phyloP scores from a whole-genome alignment of 2,797 vertebrate genomes.

The Gadopsis marmoratus region DNA sequence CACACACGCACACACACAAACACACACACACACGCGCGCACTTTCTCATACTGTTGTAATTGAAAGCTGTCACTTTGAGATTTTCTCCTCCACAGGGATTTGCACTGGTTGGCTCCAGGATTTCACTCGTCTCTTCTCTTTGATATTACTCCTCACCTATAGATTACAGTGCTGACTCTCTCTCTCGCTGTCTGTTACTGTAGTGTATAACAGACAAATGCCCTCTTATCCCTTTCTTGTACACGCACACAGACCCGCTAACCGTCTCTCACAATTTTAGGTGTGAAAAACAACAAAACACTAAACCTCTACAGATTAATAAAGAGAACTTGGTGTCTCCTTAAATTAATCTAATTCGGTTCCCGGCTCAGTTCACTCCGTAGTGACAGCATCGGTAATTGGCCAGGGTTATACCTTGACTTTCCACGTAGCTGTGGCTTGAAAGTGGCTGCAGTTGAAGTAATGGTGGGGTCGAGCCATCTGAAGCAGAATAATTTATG shows the following conservation, averaged over 20 bases:
- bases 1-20: constrained; percentile 14
- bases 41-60: constrained; percentile 58
- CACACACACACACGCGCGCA: constrained; percentile 15
- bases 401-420: constrained; percentile 23
- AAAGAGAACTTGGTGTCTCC: constrained; percentile 13
- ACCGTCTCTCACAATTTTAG: constrained; percentile 6
- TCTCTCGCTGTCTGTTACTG: constrained; percentile 23
- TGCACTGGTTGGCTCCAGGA: constrained; percentile 62
- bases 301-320: constrained; percentile 5
- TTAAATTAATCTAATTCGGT: constrained; percentile 38
- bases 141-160: constrained; percentile 66
- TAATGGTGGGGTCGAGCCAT: constrained; percentile 23
- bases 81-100: constrained; percentile 68
- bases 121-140: constrained; percentile 63
- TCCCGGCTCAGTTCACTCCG: constrained; percentile 10
- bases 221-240: background rate
- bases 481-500: constrained; percentile 41
- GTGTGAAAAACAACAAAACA: constrained; percentile 28
- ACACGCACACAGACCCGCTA: background rate
- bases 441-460: constrained; percentile 35
- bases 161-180: constrained; percentile 54
- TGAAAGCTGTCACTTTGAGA: constrained; percentile 76
- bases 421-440: constrained; percentile 21
- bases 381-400: constrained; percentile 39
- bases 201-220: constrained; percentile 16